Evolutionary conservation across 2,888 invertebrate species (phyloP), one percentile per base, ranked within the genome.

Genomic region (Matsumyia berberina): DNA sequence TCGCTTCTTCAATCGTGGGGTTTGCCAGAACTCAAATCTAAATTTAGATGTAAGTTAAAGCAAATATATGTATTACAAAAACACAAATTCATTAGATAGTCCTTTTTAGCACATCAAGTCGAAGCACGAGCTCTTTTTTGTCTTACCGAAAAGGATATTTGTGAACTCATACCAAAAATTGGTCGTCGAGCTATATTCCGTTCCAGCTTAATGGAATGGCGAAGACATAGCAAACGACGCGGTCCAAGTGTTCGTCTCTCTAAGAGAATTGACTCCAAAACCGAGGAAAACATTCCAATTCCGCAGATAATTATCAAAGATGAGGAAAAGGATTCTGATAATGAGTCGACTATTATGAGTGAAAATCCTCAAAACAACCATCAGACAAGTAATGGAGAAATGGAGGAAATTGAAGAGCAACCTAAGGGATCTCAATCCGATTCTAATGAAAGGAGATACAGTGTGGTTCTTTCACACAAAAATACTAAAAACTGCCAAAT

Each of bases 141-240:
- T 12, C 69, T 83, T 9, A 83, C 83, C 0, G 83, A 83, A 51
- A 79, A 83, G 24, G 83, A 83, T 8, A 83, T 83, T 1, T 83
- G 79, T 11, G 83, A 83, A 29, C 73, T 83, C 0, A 69, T 83
- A 37, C 83, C 83, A 31, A 83, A 64, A 42, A 83, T 83, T 7
- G 83, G 83, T 15, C 79, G 73, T 0, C 73, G 83, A 1, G 73
- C 83, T 1, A 83, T 83, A 24, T 83, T 83, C 44, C 83, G 83
- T 9, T 79, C 79, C 1, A 83, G n/a, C n/a, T 51, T 83, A 9
- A 29, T 74, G 24, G 83, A 83, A 57, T 83, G 83, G 83, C 67
- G 83, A 8, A 19, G 73, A 37, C 39, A 57, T 31, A 60, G 60
- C 19, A 58, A 37, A 7, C 15, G 49, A 0, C 46, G n/a, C 1